A percentile compares a stretch with the other conserved stretches of the same genome.
Conservation (phyloP, 2,113 vertebrate genomes). For the Microtus oregoni region DNA sequence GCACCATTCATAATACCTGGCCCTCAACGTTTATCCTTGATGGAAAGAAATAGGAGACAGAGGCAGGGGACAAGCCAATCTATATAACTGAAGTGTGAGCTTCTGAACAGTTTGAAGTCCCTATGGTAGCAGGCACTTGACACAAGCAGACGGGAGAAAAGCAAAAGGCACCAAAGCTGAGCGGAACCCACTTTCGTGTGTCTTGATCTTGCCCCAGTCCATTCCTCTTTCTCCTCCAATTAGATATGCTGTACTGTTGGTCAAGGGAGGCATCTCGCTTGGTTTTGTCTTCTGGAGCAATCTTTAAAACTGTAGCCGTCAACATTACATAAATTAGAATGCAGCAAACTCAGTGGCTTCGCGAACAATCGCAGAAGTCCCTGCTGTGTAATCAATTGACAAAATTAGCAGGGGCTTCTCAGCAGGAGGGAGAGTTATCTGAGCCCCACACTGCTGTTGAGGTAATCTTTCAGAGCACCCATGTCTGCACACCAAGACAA, state of each 20-base stretch:
- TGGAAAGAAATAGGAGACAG: background rate
- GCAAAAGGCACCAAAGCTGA: background rate
- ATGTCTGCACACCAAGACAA: conserved; percentile 52
- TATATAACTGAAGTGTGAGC: background rate
- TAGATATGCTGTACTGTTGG: background rate
- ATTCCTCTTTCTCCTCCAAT: background rate
- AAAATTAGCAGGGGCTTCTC: conserved; percentile 78
- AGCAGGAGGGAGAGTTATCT: background rate
- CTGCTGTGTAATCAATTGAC: conserved; percentile 82
- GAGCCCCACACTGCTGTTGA: background rate
- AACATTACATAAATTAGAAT: conserved; percentile 81
- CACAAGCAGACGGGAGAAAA: background rate
- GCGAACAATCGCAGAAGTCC: conserved; percentile 84
- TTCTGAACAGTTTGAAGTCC: background rate
- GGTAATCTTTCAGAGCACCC: conserved; percentile 27
- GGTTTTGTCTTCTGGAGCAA: conserved; percentile 68
- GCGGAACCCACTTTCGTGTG: background rate
- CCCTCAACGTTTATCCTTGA: background rate
- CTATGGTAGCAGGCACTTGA: background rate
- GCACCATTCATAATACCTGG: background rate
- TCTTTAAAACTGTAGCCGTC: conserved; percentile 79
- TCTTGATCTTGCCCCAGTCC: background rate
- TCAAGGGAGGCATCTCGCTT: background rate
- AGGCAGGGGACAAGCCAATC: background rate
- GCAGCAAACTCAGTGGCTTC: conserved; percentile 82